Conservation (phyloP, 1,140 invertebrate genomes). For the Conus ventricosus region DNA sequence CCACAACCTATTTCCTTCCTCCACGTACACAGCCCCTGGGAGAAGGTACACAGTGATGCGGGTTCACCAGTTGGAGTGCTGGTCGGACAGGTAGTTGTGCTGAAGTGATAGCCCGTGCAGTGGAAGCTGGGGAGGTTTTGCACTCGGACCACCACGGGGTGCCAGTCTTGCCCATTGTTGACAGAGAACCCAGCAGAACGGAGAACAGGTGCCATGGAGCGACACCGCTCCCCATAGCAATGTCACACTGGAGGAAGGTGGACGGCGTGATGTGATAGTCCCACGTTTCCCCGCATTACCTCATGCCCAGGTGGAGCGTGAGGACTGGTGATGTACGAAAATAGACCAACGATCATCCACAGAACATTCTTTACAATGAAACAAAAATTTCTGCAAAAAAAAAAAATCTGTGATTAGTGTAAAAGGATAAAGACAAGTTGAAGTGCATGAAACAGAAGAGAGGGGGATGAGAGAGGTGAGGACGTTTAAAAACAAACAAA, state of each 20-base stretch:
- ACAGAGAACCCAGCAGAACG: conserved; percentile 73
- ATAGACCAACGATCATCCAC: neutral
- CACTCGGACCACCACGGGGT: conserved; percentile 72
- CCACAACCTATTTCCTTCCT: no score
- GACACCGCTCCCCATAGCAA: conserved; percentile 73
- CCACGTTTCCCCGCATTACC: conserved; percentile 76
- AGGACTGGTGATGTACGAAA: neutral
- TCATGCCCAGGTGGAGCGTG: conserved; percentile 47
- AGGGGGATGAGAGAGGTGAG: no score
- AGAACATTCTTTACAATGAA: no score
- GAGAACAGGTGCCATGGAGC: conserved; percentile 60
- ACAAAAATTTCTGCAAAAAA: no score
- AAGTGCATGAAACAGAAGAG: no score
- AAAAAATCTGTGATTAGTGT: no score
- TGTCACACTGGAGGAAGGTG: conserved; percentile 76
- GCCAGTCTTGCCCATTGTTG: conserved; percentile 75
- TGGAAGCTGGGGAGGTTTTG: conserved; percentile 72
- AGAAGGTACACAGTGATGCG: conserved; percentile 73
- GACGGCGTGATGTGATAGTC: conserved; percentile 74
- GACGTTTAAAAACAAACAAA: no score
- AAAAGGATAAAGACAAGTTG: no score
- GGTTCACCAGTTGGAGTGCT: conserved; percentile 74
- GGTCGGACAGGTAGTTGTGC: conserved; percentile 72
- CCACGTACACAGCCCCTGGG: conserved; percentile 70
- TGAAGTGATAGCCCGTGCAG: conserved; percentile 73